Base-by-base conservation (phyloP, 2,888 invertebrate genomes). In the Helobdella robusta region DNA sequence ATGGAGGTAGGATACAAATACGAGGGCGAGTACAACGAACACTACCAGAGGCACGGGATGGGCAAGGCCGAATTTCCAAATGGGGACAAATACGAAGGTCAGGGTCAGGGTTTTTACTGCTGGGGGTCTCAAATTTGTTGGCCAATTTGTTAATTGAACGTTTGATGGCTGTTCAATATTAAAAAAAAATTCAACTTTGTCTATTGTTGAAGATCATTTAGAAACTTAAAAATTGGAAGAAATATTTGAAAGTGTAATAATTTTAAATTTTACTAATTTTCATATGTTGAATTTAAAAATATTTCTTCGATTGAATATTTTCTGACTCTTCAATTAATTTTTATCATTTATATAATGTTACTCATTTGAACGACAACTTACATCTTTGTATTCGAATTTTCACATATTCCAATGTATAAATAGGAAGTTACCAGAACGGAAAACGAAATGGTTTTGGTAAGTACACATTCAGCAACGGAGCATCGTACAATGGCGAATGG, bases 21-120 rank as follows among this genome's bases (percentile, higher is more conserved):
- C 75, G 86, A 87, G 75, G 91, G 91, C 1, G 85, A 83, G 25
- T 84, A 91, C 60, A 91, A 89, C 78, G 83, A 83, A 6, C 82
- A 83, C 2, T 85, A 87, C 15, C 88, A 91, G 66, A 82, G 91
- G 2, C 89, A 91, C 74, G 91, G 91, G 0, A 83, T 84, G 34
- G 91, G 91, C 1, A 87, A 87, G 83, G 87, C 90, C 0, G 83
- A 87, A 44, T 81, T 91, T 40, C 89, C 91, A 0, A 91, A 91
- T 75, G 87, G 87, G 0, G 91, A 91, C 77, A 87, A 88, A 75
- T 92, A 90, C 76, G 86, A 87, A 74, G 92, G 92, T 0, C 83
- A 18, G 23, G 34, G n/a, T 3, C 23, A 35, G n/a, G n/a, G n/a
- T n/a, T n/a, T n/a, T n/a, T n/a, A n/a, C n/a, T n/a, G n/a, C n/a